Conservation (phyloP, 2,113 vertebrate genomes). For the Pollachius pollachius region DNA sequence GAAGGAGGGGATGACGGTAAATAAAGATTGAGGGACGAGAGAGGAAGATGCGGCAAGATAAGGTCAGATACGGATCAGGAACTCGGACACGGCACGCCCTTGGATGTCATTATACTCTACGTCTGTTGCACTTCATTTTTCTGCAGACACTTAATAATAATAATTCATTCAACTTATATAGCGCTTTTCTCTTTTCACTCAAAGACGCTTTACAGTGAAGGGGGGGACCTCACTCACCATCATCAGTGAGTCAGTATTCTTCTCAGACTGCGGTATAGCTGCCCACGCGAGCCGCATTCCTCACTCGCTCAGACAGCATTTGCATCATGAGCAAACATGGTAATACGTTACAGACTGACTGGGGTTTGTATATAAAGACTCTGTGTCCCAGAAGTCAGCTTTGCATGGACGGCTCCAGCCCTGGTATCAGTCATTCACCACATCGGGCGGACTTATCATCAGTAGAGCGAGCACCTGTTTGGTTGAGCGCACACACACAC, state of each 20-base stretch:
- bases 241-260: conserved; percentile 20
- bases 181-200: too few species aligned
- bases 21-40: too few species aligned
- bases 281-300: conserved; percentile 34
- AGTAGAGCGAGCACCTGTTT: neutral
- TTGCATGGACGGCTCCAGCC: conserved; percentile 32
- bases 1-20: too few species aligned
- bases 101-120: too few species aligned
- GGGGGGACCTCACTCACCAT: neutral
- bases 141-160: too few species aligned
- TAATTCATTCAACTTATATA: too few species aligned
- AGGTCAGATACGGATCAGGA: too few species aligned
- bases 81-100: too few species aligned
- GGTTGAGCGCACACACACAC: neutral
- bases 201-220: too few species aligned
- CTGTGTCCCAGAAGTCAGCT: conserved; percentile 30
- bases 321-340: conserved; percentile 40
- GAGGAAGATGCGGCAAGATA: too few species aligned
- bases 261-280: conserved; percentile 35
- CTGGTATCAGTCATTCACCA: conserved; percentile 43
- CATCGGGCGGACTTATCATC: conserved; percentile 31
- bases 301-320: conserved; percentile 43
- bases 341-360: too few species aligned
- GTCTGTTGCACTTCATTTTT: too few species aligned
- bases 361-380: conserved; percentile 21